phyloP scores from a whole-genome alignment of 2,888 invertebrate genomes.

The Leucozona laternaria region DNA sequence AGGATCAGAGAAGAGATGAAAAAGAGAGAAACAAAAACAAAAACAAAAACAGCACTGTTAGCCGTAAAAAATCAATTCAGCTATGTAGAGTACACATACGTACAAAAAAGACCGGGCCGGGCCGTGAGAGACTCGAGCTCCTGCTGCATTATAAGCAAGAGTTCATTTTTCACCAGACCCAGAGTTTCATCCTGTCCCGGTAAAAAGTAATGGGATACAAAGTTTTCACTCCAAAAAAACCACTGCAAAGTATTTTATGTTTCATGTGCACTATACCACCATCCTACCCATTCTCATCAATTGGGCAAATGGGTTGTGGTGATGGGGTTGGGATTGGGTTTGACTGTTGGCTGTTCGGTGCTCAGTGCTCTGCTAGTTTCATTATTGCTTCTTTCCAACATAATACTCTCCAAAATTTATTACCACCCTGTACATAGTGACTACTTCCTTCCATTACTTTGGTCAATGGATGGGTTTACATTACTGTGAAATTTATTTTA shows the following conservation, averaged over 20 bases:
- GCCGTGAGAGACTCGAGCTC: constrained; percentile 60
- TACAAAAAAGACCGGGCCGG: constrained; percentile 69
- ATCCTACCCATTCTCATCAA: constrained; percentile 1
- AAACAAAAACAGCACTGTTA: constrained; percentile 38
- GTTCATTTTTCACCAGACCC: constrained; percentile 63
- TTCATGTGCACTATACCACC: constrained; percentile 43
- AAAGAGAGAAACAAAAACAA: constrained; percentile 40
- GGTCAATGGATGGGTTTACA: constrained; percentile 52
- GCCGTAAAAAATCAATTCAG: constrained; percentile 73
- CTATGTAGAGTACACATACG: no score
- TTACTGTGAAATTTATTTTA: constrained; percentile 58
- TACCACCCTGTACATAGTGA: constrained; percentile 37
- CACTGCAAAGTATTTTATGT: constrained; percentile 69
- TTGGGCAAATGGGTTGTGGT: constrained; percentile 26
- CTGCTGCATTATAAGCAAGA: constrained; percentile 40
- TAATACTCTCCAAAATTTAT: constrained; percentile 61
- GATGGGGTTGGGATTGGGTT: constrained; percentile 4
- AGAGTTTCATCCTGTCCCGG: constrained; percentile 8
- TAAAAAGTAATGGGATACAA: constrained; percentile 70
- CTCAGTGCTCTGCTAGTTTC: constrained; percentile 33
- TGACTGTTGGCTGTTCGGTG: not conserved
- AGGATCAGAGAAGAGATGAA: constrained; percentile 52
- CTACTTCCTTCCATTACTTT: constrained; percentile 63
- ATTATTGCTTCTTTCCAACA: constrained; percentile 56
- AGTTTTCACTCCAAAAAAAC: constrained; percentile 65